Percentiles rank a stretch among this genome's conserved stretches.
Evolutionary conservation across 1,140 invertebrate species (phyloP).

Genomic region (Diachasmimorpha longicaudata): DNA sequence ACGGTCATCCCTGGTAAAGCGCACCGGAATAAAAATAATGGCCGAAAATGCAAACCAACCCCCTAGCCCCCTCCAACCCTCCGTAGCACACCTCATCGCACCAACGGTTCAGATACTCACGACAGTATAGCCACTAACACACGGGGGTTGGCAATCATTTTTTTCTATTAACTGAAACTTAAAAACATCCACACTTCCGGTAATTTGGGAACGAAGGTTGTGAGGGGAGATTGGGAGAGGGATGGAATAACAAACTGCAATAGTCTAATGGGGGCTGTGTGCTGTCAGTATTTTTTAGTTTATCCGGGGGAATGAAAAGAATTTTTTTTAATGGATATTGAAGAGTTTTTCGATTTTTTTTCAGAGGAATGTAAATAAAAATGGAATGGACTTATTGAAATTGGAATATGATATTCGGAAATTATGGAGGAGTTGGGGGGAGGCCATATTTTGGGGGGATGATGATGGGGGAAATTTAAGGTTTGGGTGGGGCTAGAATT

Average conservation of each 20-base stretch:
- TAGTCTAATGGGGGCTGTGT: constrained; percentile 9
- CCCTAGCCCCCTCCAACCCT: neutral
- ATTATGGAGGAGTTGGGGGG: too few relatives aligned
- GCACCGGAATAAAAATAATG: constrained; percentile 58
- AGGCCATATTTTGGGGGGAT: too few relatives aligned
- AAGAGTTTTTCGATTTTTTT: neutral
- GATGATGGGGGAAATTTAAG: too few relatives aligned
- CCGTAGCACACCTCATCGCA: neutral
- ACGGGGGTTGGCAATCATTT: constrained; percentile 38
- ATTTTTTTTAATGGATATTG: constrained; percentile 3
- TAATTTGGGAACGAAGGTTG: constrained; percentile 40
- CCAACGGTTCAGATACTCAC: constrained; percentile 8
- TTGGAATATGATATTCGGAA: neutral
- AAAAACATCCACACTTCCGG: constrained; percentile 51
- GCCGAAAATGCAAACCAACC: constrained; percentile 49
- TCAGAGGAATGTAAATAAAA: neutral
- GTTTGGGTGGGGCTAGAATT: too few relatives aligned
- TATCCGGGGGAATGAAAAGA: neutral
- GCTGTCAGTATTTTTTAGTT: neutral
- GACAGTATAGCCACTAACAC: neutral
- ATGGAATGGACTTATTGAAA: neutral
- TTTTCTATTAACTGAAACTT: constrained; percentile 55
- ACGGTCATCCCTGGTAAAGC: constrained; percentile 48
- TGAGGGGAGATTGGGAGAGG: neutral
- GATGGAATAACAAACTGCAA: constrained; percentile 44